A percentile compares a stretch with the other conserved stretches of the same genome.
phyloP scores from a whole-genome alignment of 1,140 invertebrate species.

The Drosophila prosaltans region DNA sequence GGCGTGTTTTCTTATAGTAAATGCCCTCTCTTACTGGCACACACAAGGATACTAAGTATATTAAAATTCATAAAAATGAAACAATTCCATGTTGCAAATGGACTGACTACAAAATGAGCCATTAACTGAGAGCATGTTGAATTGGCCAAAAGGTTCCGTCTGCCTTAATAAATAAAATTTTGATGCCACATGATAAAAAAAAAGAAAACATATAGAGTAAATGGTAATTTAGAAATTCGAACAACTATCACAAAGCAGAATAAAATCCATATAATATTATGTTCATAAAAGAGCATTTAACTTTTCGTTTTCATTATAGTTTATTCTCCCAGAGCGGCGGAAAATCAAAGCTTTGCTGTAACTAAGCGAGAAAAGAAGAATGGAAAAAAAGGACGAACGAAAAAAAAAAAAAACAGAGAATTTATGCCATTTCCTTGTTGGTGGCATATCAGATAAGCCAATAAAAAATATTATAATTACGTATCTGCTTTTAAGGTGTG shows the following conservation, averaged over 20 bases:
- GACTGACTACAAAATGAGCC: slow-evolving; percentile 32
- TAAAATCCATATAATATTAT: slow-evolving; percentile 6
- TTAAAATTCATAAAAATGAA: slow-evolving; percentile 76
- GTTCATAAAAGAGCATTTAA: background rate
- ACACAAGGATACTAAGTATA: slow-evolving; percentile 49
- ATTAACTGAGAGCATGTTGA: slow-evolving; percentile 16
- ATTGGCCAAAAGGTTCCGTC: background rate
- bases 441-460: slow-evolving; percentile 81
- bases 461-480: slow-evolving; percentile 83
- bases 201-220: background rate
- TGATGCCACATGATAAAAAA: background rate
- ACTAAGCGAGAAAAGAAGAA: slow-evolving; percentile 9
- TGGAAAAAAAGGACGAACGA: slow-evolving; percentile 26
- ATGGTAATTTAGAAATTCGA: background rate
- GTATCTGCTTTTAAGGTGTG: slow-evolving; percentile 51
- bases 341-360: slow-evolving; percentile 52
- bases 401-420: slow-evolving; percentile 38
- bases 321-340: slow-evolving; percentile 26
- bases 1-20: slow-evolving; percentile 3
- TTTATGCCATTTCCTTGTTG: slow-evolving; percentile 78
- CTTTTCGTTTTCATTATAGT: slow-evolving; percentile 10
- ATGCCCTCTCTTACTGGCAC: background rate
- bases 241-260: background rate
- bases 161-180: background rate
- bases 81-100: slow-evolving; percentile 52